These are phyloP conservation scores for Apeira syringaria DNA, from an alignment of 2,888 invertebrate species.

Conservation along the genomic window DNA sequence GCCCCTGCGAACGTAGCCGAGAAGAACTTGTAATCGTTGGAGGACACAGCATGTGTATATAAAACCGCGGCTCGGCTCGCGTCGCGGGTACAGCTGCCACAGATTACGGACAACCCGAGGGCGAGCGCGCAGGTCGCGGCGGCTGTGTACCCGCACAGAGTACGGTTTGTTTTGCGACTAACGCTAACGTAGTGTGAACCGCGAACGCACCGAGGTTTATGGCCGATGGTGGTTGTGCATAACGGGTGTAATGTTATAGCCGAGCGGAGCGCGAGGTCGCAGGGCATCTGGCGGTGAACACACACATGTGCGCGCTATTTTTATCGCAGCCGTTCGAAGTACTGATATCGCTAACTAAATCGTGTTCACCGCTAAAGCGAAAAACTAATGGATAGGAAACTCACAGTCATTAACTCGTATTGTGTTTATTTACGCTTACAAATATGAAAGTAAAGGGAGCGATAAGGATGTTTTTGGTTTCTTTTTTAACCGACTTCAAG, in stretches of 20 bases:
- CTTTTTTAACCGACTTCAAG: too few species aligned
- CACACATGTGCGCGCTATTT: conserved; percentile 74
- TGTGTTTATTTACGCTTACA: conserved; percentile 23
- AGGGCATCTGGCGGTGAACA: conserved; percentile 74
- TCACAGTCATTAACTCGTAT: conserved; percentile 33
- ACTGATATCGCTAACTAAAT: conserved; percentile 59
- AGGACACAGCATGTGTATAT: conserved; percentile 13
- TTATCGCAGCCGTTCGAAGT: conserved; percentile 68
- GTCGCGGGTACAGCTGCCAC: conserved; percentile 11
- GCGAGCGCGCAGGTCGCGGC: conserved; percentile 25
- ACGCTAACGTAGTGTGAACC: conserved; percentile 56
- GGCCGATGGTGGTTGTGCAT: conserved; percentile 44
- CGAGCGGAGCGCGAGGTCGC: conserved; percentile 67
- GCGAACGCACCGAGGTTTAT: conserved; percentile 56
- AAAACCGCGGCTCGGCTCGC: conserved; percentile 15
- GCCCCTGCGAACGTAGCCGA: conserved; percentile 10
- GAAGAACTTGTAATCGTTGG: conserved; percentile 12
- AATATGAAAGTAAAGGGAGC: conserved; percentile 20
- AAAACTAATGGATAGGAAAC: conserved; percentile 35
- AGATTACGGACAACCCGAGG: conserved; percentile 29
- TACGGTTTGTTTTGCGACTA: conserved; percentile 49
- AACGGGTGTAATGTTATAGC: conserved; percentile 51
- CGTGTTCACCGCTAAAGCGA: conserved; percentile 42
- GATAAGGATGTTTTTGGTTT: conserved; percentile 14
- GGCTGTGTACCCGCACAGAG: conserved; percentile 38